A percentile compares a stretch with the other conserved stretches of the same genome.
Conservation (phyloP, 2,888 invertebrate species). For the Melinaea menophilus region DNA sequence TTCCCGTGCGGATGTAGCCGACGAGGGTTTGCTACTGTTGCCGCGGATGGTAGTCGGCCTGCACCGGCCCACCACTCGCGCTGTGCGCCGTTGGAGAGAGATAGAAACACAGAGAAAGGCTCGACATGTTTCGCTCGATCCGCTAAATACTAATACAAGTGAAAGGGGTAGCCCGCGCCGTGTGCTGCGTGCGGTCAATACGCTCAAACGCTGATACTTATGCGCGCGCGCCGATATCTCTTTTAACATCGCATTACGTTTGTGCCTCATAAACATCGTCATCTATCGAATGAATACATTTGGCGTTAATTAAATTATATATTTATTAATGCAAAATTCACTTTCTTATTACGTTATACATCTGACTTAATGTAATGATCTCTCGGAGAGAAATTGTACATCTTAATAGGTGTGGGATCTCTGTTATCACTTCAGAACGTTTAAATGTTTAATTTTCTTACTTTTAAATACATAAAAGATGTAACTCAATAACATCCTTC, state of each 20-base stretch:
- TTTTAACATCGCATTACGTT: constrained; percentile 35
- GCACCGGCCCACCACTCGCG: constrained; percentile 59
- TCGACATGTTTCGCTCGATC: constrained; percentile 66
- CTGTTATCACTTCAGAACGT: too few relatives aligned
- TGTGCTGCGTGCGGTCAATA: constrained; percentile 48
- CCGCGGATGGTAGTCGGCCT: constrained; percentile 53
- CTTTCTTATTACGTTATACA: constrained; percentile 14
- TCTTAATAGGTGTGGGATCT: too few relatives aligned
- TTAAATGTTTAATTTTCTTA: too few relatives aligned
- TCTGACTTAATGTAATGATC: background rate
- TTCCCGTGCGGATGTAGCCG: constrained; percentile 71
- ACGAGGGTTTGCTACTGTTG: constrained; percentile 70
- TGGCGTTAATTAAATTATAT: constrained; percentile 11
- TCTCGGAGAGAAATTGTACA: too few relatives aligned
- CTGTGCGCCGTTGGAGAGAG: constrained; percentile 69
- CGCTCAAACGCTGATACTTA: constrained; percentile 49
- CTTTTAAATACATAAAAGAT: too few relatives aligned
- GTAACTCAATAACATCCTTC: too few relatives aligned
- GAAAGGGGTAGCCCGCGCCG: constrained; percentile 70
- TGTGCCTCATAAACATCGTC: constrained; percentile 28
- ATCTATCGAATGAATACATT: constrained; percentile 17
- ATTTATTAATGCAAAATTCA: constrained; percentile 14
- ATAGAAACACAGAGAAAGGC: constrained; percentile 74
- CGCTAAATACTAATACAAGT: constrained; percentile 70
- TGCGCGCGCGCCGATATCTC: constrained; percentile 48